Conservation (phyloP, 2,797 vertebrate species). For the Eremophila alpestris region DNA sequence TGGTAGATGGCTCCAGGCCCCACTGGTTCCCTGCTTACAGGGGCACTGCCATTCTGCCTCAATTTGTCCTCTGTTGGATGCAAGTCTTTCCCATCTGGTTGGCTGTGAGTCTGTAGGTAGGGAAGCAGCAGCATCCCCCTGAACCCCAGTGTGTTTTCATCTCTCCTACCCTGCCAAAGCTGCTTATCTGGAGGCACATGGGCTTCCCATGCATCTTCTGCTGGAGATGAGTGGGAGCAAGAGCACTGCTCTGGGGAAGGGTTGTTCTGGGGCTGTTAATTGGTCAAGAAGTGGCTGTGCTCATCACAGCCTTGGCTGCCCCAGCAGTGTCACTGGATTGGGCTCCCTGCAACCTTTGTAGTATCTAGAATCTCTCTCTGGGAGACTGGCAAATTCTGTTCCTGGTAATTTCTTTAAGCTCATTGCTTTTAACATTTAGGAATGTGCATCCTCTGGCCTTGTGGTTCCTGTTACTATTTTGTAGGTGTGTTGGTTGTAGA, state of each 20-base stretch:
- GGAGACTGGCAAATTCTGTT: not conserved
- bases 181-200: not conserved
- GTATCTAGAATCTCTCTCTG: not conserved
- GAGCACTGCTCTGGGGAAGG: accelerated
- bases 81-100: not conserved
- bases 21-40: not conserved
- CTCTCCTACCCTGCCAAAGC: not conserved
- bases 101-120: not conserved
- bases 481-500: not conserved
- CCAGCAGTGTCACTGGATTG: accelerated
- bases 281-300: accelerated
- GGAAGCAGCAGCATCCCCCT: not conserved
- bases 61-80: not conserved
- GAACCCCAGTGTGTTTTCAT: not conserved
- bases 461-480: not conserved
- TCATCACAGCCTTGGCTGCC: not conserved
- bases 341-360: not conserved
- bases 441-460: not conserved
- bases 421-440: not conserved
- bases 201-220: not conserved
- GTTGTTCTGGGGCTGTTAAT: not conserved
- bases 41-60: not conserved
- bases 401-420: not conserved
- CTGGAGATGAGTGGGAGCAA: not conserved
- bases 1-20: not conserved